Base-by-base conservation (phyloP, 2,888 invertebrate genomes). In the Dicycla oo region DNA sequence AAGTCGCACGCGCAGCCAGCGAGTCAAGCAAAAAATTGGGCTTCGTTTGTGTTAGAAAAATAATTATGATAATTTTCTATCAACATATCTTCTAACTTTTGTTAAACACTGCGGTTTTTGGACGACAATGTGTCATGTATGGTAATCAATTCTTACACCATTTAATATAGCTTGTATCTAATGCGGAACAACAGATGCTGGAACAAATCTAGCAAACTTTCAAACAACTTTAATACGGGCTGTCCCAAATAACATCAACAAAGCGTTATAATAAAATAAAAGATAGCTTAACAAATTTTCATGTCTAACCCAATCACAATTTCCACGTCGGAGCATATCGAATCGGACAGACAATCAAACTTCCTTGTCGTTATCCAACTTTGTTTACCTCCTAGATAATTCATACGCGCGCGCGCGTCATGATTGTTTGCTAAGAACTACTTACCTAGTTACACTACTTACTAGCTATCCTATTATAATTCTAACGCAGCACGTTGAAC, bases 381-480 rank as follows among this genome's bases (percentile, higher is more conserved):
- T 76, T 84, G 79, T 86, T 83, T 82, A 84, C 81, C 76, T 80
- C 63, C 71, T 62, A 70, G 38, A 76, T 73, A 45, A 56, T 80
- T 73, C 69, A 64, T 75, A 65, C 26, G 34, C 47, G 56, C 73
- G 78, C 26, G 34, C 47, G 56, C 73, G 78, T 78, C 77, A 73
- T 83, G 73, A 81, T 80, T 84, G 80, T 82, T 84, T 82, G 69
- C 58, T 77, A 80, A 72, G 82, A 81, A 81, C 80, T 77, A 69
- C 75, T 75, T 86, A 82, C 88, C 80, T 87, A 88, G 81, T 81
- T 69, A 72, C 58, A 78, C 51, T 84, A 67, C 51, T 51, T 60
- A 81, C 81, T 73, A 87, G 86, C 86, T 86, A 88, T 86, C 82
- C 80, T 87, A 88, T 88, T 87, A 86, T 81, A 87, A 87, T 87